These are phyloP conservation scores for Oryzias melastigma DNA, from an alignment of 2,113 vertebrate species.

Conservation along the genomic window DNA sequence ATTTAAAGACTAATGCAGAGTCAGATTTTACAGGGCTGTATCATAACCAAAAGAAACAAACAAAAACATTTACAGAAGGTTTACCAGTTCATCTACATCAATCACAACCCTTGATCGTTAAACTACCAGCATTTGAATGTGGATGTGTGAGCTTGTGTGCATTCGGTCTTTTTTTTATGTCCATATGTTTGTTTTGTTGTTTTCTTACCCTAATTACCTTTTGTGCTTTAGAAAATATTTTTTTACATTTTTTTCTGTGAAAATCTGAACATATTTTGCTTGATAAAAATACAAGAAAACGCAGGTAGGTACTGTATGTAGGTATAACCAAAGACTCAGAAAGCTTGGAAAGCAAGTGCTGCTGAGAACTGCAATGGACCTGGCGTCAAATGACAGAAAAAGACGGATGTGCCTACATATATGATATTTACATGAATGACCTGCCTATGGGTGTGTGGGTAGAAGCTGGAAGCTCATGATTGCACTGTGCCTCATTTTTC, in stretches of 20 bases:
- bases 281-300: conserved; percentile 70
- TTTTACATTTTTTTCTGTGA: conserved; percentile 68
- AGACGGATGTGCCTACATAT: conserved; percentile 44
- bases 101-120: conserved; percentile 48
- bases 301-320: conserved; percentile 56
- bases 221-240: conserved; percentile 74
- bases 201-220: conserved; percentile 47
- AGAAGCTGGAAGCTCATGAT: conserved; percentile 70
- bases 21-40: conserved; percentile 79
- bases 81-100: conserved; percentile 59
- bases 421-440: conserved; percentile 63
- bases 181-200: conserved; percentile 41
- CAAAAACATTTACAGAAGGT: conserved; percentile 78
- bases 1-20: conserved; percentile 81
- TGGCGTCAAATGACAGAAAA: conserved; percentile 48
- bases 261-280: conserved; percentile 68
- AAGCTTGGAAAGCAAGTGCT: conserved; percentile 61
- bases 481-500: conserved; percentile 63
- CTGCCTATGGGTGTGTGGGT: conserved; percentile 50
- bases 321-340: conserved; percentile 66
- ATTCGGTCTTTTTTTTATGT: conserved; percentile 44
- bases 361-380: conserved; percentile 56
- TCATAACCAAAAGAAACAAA: conserved; percentile 73
- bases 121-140: conserved; percentile 46
- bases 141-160: conserved; percentile 42